Base-by-base conservation (phyloP, 2,888 invertebrate species). In the Agonopterix alstromeriana region DNA sequence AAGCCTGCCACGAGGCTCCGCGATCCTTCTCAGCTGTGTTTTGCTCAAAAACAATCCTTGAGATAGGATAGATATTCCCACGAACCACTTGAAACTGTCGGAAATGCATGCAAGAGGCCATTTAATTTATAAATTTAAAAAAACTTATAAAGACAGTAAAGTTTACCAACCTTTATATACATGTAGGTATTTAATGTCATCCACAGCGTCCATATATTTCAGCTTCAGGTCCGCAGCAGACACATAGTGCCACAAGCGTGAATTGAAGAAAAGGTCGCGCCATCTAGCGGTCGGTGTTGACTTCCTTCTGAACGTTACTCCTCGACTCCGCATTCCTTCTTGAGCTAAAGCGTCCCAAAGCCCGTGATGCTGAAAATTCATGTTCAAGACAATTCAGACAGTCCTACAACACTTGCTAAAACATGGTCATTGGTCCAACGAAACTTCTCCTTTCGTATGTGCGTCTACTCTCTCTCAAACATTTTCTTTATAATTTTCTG, bases 91-190 rank as follows among this genome's bases (percentile, higher is more conserved):
- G 17, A 17, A 2, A 17, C 17, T 17, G 17, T 2, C 3, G 3
- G 3, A 17, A 17, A 17, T 17, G 17, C 17, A 17, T 2, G 14
- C 1, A 14, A 14, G 14, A 14, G 14, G 1, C 14, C 14, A 14
- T 14, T 14, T 14, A 14, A 14, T 14, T 14, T 14, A 14, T 14
- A 14, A 14, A 14, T 14, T 2, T 14, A 14, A 14, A 14, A 36
- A 36, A 36, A 3, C 36, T 36, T 36, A 3, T 14, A 17, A 17
- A 14, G 3, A 17, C 4, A 3, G 17, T 17, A 17, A 17, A 17
- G 0, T 17, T 17, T 17, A 27, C 27, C 27, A 65, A 80, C 80
- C 73, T 59, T 56, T 66, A 52, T 67, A 70, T 35, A 79, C 54
- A 58, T 67, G 63, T 8, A 81, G 56, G 38, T 27, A 27, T 35